Percentiles rank a stretch among this genome's conserved stretches.
These are phyloP conservation scores for Phalangium opilio DNA, from an alignment of 2,888 invertebrate genomes.

Conservation along the genomic window DNA sequence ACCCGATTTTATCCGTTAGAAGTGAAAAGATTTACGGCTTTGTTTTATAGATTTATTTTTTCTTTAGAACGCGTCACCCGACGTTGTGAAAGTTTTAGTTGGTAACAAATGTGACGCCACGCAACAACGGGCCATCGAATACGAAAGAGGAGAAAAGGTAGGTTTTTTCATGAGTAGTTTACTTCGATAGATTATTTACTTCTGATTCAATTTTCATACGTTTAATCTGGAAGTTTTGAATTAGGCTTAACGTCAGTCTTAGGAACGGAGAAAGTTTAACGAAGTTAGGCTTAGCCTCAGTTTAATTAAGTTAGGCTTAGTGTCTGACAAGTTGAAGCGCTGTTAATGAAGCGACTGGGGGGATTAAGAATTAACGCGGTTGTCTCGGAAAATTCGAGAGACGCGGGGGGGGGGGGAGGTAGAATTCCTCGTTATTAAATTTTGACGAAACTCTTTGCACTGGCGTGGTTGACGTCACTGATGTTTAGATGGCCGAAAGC, in stretches of 20 bases:
- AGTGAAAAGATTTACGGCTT: too few species aligned
- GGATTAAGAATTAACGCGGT: background rate
- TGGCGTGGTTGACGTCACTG: too few species aligned
- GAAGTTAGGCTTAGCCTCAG: too few species aligned
- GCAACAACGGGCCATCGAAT: slow-evolving; percentile 49
- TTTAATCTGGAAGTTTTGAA: too few species aligned
- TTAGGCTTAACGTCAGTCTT: too few species aligned
- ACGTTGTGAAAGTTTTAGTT: slow-evolving; percentile 68
- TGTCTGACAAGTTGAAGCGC: too few species aligned
- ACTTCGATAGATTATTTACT: too few species aligned
- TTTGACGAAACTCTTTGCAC: too few species aligned
- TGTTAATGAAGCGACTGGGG: too few species aligned
- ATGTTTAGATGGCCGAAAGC: slow-evolving; percentile 59
- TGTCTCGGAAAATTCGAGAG: background rate
- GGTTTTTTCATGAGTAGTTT: too few species aligned
- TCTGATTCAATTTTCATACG: slow-evolving; percentile 8
- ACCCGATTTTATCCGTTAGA: background rate
- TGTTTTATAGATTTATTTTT: background rate
- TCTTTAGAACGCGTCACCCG: slow-evolving; percentile 62
- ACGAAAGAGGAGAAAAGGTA: slow-evolving; percentile 64
- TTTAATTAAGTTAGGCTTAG: too few species aligned
- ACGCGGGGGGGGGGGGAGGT: background rate
- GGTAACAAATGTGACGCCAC: slow-evolving; percentile 66
- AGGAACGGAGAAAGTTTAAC: too few species aligned
- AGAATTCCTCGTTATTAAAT: background rate